Percentiles rank a stretch among this genome's conserved stretches.
These are phyloP conservation scores for Lutraria rhynchaena DNA, from an alignment of 1,140 invertebrate species.

Conservation along the genomic window DNA sequence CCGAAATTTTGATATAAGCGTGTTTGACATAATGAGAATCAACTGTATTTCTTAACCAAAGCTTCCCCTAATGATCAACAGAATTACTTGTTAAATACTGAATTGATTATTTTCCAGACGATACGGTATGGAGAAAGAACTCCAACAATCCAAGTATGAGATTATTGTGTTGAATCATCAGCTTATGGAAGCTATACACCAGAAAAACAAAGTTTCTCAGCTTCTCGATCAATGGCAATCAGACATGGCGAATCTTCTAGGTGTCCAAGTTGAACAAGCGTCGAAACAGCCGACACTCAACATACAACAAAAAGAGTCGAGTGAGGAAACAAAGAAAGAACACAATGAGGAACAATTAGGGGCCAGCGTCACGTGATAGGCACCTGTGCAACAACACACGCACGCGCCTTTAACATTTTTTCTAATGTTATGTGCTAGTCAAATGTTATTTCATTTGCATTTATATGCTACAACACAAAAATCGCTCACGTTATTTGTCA, in stretches of 20 bases:
- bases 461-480: too few relatives aligned
- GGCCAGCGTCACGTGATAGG: neutral
- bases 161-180: slow-evolving; percentile 96
- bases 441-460: too few relatives aligned
- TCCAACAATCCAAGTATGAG: slow-evolving; percentile 94
- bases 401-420: too few relatives aligned
- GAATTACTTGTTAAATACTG: too few relatives aligned
- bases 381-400: neutral
- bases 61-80: too few relatives aligned
- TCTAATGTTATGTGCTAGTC: too few relatives aligned
- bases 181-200: slow-evolving; percentile 95
- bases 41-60: too few relatives aligned
- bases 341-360: neutral
- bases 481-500: too few relatives aligned
- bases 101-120: slow-evolving; percentile 83
- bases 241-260: slow-evolving; percentile 46
- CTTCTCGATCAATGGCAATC: slow-evolving; percentile 95
- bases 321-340: slow-evolving; percentile 3
- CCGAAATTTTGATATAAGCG: too few relatives aligned
- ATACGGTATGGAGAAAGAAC: slow-evolving; percentile 92
- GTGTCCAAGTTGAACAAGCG: slow-evolving; percentile 30
- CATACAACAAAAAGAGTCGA: slow-evolving; percentile 6
- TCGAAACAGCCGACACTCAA: neutral
- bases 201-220: slow-evolving; percentile 96
- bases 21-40: too few relatives aligned